Percentiles rank a stretch among this genome's conserved stretches.
phyloP scores from a whole-genome alignment of 2,888 invertebrate species.

The Pachycephus smyrnensis region DNA sequence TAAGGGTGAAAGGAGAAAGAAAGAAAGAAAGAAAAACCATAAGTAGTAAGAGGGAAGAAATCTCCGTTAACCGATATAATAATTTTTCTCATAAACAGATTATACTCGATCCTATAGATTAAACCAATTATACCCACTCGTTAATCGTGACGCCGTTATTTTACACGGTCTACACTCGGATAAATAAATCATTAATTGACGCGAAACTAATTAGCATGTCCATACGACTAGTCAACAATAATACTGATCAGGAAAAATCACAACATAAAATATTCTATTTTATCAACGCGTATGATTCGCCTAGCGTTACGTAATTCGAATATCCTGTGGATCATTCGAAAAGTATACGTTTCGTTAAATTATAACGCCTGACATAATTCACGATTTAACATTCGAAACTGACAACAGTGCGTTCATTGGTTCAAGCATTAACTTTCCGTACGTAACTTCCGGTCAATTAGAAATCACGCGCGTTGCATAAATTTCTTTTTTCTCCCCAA shows the following conservation, averaged over 20 bases:
- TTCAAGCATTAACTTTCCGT: neutral
- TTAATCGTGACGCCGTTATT: constrained; percentile 23
- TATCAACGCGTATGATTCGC: constrained; percentile 5
- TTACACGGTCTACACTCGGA: constrained; percentile 2
- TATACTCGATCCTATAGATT: constrained; percentile 4
- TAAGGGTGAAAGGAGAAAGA: neutral
- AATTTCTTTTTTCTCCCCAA: neutral
- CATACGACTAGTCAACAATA: constrained; percentile 45
- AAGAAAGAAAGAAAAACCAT: neutral
- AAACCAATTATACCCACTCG: constrained; percentile 28
- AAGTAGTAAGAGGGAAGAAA: neutral
- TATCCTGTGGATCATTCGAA: constrained; percentile 2
- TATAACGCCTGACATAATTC: neutral
- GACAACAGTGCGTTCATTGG: neutral
- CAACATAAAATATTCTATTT: constrained; percentile 18
- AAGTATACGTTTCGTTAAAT: neutral
- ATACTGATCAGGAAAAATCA: constrained; percentile 22
- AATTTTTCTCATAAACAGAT: neutral
- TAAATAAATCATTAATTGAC: constrained; percentile 21
- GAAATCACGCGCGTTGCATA: neutral
- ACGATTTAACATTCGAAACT: neutral
- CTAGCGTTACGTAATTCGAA: neutral
- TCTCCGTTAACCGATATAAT: neutral
- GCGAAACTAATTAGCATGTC: constrained; percentile 40
- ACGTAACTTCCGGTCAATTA: neutral